These are phyloP conservation scores for Mastomys natalensis DNA, from an alignment of 2,113 vertebrate species.

Conservation along the genomic window DNA sequence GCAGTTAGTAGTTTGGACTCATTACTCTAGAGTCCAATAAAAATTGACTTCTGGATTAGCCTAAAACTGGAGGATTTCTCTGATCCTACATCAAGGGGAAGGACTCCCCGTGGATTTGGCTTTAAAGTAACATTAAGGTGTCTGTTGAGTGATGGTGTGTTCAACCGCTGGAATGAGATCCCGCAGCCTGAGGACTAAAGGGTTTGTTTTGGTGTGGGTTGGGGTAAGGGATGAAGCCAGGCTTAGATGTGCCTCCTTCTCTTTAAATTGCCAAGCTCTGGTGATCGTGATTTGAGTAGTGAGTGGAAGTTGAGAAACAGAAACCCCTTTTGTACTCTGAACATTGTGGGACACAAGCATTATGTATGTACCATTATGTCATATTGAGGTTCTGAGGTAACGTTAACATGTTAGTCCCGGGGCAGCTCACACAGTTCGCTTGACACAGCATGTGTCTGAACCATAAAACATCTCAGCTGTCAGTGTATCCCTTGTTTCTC, in stretches of 20 bases:
- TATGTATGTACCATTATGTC: neutral
- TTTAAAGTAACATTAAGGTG: neutral
- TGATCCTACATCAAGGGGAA: neutral
- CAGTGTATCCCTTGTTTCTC: neutral
- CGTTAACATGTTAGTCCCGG: neutral
- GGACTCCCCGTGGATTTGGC: neutral
- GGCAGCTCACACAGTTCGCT: neutral
- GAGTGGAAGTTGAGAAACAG: neutral
- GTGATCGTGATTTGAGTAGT: constrained; percentile 3
- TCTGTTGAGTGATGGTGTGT: neutral
- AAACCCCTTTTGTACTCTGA: neutral
- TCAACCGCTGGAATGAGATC: neutral
- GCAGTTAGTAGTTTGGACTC: neutral
- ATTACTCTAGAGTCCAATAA: neutral
- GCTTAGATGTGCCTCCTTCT: neutral
- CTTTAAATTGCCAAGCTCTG: neutral
- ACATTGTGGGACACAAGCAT: neutral
- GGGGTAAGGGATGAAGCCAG: neutral
- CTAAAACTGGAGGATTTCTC: neutral
- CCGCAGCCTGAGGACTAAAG: neutral
- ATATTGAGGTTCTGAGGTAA: neutral
- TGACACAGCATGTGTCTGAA: neutral
- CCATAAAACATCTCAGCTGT: neutral
- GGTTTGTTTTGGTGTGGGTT: neutral
- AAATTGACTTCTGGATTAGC: neutral